A percentile compares a stretch with the other conserved stretches of the same genome.
Conservation (phyloP, 2,797 vertebrate species). For the Pipistrellus nathusii region DNA sequence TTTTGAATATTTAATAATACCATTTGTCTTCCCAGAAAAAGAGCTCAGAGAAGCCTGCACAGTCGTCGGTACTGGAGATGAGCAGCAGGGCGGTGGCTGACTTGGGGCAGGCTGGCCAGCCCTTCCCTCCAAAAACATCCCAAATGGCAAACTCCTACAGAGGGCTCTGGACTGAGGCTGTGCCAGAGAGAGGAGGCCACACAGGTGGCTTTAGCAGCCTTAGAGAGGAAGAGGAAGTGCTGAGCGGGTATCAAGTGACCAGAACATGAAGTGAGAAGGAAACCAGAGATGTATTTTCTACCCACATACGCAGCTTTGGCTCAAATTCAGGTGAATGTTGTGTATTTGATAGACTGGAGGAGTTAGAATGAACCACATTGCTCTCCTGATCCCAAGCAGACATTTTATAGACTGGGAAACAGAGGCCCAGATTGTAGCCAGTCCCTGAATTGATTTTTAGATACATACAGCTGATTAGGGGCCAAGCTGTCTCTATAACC, state of each 20-base stretch:
- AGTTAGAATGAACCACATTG: neutral
- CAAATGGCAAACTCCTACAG: neutral
- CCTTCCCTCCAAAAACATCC: neutral
- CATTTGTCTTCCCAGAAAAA: constrained; percentile 77
- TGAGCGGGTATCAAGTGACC: constrained; percentile 30
- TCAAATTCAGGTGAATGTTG: neutral
- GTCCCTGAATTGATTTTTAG: constrained; percentile 39
- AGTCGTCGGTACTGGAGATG: neutral
- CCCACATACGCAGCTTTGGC: neutral
- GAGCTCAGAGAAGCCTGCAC: constrained; percentile 40
- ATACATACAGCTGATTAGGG: neutral
- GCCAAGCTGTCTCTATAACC: neutral
- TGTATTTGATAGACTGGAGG: neutral
- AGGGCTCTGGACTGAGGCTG: neutral
- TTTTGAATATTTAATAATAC: constrained; percentile 82
- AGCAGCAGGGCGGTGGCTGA: neutral
- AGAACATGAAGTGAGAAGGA: neutral
- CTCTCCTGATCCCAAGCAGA: neutral
- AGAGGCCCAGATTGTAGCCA: neutral
- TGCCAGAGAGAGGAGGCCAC: neutral
- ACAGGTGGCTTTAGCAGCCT: neutral
- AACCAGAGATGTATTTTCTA: constrained; percentile 48
- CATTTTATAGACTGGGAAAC: constrained; percentile 33
- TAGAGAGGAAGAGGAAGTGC: neutral
- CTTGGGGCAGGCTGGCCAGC: neutral